Percentiles rank a stretch among this genome's conserved stretches.
Conservation (phyloP, 2,797 vertebrate species). For the Huso huso region DNA sequence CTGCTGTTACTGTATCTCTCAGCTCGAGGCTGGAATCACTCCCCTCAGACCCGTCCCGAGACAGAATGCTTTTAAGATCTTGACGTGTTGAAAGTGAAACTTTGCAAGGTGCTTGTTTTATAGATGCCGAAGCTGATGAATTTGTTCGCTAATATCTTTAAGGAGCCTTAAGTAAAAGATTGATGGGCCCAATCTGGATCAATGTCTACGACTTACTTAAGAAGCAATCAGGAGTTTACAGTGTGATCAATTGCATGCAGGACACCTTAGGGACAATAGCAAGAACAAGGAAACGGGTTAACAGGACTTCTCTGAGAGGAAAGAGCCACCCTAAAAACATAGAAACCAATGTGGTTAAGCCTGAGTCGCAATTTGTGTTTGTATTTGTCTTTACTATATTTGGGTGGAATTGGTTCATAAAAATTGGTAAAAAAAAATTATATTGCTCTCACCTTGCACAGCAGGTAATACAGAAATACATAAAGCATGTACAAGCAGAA, state of each 20-base stretch:
- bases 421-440: too few species aligned
- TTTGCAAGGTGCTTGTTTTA: slow-evolving; percentile 60
- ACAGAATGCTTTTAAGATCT: slow-evolving; percentile 74
- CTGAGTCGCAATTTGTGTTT: too few species aligned
- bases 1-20: slow-evolving; percentile 49
- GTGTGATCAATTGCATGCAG: slow-evolving; percentile 21
- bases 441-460: too few species aligned
- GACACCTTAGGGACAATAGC: rapidly evolving
- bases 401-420: too few species aligned
- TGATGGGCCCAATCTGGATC: slow-evolving; percentile 37
- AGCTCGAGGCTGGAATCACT: slow-evolving; percentile 18
- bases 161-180: slow-evolving; percentile 43
- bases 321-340: too few species aligned
- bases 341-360: too few species aligned
- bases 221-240: slow-evolving; percentile 28
- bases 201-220: slow-evolving; percentile 35
- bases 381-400: too few species aligned
- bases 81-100: slow-evolving; percentile 43
- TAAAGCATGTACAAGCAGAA: too few species aligned
- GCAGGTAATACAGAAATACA: too few species aligned
- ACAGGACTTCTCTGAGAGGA: too few species aligned
- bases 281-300: too few species aligned
- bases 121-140: slow-evolving; percentile 55
- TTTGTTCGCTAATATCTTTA: slow-evolving; percentile 57
- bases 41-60: slow-evolving; percentile 43